phyloP scores from a whole-genome alignment of 2,797 vertebrate species.

The Saxicola maurus region DNA sequence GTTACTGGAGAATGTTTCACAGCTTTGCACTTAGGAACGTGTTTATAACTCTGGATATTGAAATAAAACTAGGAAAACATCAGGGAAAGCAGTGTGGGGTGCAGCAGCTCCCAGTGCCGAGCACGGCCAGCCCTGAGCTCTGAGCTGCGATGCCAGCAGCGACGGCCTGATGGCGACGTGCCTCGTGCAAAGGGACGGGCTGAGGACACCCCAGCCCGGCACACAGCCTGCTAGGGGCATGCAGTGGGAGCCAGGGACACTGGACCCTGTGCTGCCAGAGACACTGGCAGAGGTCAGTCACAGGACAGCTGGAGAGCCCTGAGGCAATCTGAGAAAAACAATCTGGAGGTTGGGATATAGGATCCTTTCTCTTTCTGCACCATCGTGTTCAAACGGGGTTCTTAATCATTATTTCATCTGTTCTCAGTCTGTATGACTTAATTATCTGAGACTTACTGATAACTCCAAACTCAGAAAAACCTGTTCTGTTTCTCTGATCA shows the following conservation, averaged over 20 bases:
- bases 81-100: not conserved
- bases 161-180: slow-evolving; percentile 13
- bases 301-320: not conserved
- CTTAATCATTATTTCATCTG: not conserved
- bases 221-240: not conserved
- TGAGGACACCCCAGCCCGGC: not conserved
- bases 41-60: not conserved
- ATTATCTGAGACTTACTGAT: not conserved
- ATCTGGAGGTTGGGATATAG: rapidly evolving
- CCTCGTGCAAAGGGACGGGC: rapidly evolving
- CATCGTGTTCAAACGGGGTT: rapidly evolving
- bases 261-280: not conserved
- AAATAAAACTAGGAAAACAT: not conserved
- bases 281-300: not conserved
- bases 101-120: not conserved
- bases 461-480: not conserved
- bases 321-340: not conserved
- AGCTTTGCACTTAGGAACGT: not conserved
- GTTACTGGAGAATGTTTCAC: not conserved
- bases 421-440: not conserved
- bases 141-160: not conserved
- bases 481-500: not conserved
- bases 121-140: rapidly evolving
- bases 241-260: not conserved
- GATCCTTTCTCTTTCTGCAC: not conserved